Conservation (phyloP, 2,797 vertebrate species). For the Morus bassanus region DNA sequence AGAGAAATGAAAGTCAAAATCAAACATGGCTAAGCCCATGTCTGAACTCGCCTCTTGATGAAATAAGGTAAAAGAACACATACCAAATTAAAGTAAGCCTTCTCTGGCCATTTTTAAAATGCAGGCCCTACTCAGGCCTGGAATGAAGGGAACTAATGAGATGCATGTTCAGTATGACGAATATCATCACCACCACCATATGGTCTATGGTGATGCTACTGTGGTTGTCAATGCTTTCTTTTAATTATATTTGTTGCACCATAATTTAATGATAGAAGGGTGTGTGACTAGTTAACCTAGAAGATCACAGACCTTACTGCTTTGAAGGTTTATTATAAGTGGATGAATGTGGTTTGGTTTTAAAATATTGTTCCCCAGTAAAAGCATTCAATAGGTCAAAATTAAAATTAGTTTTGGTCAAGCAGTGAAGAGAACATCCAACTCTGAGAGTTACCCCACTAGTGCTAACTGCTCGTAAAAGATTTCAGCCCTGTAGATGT, state of each 20-base stretch:
- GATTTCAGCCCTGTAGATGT: neutral
- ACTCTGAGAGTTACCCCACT: neutral
- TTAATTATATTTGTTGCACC: neutral
- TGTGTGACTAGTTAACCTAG: neutral
- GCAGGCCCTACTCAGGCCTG: neutral
- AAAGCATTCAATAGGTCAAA: neutral
- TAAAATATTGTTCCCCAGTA: neutral
- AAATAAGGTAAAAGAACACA: neutral
- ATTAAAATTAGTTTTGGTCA: neutral
- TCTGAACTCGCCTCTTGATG: neutral
- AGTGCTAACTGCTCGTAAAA: neutral
- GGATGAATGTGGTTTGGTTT: neutral
- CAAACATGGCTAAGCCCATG: neutral
- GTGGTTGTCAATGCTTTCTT: neutral
- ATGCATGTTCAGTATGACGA: neutral
- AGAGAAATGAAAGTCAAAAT: neutral
- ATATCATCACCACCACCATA: neutral
- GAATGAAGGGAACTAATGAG: neutral
- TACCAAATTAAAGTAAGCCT: neutral
- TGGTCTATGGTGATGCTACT: neutral
- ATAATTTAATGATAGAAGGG: neutral
- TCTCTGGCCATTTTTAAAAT: neutral
- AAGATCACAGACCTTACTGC: neutral
- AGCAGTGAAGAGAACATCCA: neutral
- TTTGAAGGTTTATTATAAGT: neutral